A percentile compares a stretch with the other conserved stretches of the same genome.
Evolutionary conservation across 2,113 vertebrate genomes (phyloP).

Genomic region (Gallinago media): DNA sequence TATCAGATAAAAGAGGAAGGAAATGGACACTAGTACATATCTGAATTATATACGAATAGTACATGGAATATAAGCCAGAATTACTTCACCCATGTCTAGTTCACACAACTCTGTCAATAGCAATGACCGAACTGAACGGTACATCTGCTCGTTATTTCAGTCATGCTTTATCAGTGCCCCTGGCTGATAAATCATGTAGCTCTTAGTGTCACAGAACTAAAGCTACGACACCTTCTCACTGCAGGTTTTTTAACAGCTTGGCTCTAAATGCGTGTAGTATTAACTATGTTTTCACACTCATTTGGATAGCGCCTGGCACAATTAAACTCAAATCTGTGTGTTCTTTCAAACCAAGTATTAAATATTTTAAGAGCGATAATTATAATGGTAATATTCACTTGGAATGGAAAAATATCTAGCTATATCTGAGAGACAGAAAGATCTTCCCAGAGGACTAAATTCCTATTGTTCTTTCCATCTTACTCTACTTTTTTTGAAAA

Average conservation of each 20-base stretch:
- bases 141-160: not conserved
- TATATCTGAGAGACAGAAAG: not conserved
- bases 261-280: not conserved
- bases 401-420: not conserved
- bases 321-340: not conserved
- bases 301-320: not conserved
- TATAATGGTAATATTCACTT: not conserved
- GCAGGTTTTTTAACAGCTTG: not conserved
- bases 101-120: not conserved
- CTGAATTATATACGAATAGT: not conserved
- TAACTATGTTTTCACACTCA: not conserved
- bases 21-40: not conserved
- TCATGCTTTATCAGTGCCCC: rapidly evolving
- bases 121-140: not conserved
- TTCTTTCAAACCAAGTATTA: not conserved
- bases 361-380: not conserved
- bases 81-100: not conserved
- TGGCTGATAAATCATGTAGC: not conserved
- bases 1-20: not conserved
- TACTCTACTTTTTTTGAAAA: not conserved
- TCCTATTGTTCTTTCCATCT: not conserved
- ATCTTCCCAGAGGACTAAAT: not conserved
- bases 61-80: not conserved
- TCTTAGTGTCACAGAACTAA: not conserved
- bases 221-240: not conserved